Base-by-base conservation (phyloP, 2,113 vertebrate genomes). In the Drymodes brunneopygia region DNA sequence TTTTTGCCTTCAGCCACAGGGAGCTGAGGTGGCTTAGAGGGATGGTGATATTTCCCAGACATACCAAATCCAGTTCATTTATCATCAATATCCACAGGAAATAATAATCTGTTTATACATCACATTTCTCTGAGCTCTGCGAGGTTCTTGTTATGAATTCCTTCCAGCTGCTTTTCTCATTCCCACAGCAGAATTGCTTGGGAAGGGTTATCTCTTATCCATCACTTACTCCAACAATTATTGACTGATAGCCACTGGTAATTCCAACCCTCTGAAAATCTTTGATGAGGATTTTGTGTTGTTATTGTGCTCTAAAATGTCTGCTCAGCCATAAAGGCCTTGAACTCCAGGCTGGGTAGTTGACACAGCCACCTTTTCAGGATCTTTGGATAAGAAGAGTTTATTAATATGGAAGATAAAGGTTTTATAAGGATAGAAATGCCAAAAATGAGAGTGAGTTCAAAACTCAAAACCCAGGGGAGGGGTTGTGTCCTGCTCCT, bases 141-240 rank as follows among this genome's bases (percentile, higher is more conserved):
- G 3, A 97, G 93, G 64, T 54, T 87, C 90, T 96, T 81, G 92
- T 88, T 92, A 88, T 90, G 88, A 92, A 96, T 97, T 94, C 95
- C 67, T 97, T 97, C 96, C 96, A 96, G 94, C 95, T 96, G 94
- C 89, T 97, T 96, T 97, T 93, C 88, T 89, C 84, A 92, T 94
- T 88, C 90, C 91, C 86, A 27, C 29, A 50, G 73, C 77, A 95
- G 86, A 97, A 95, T 92, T 85, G 42, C 86, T 44, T 81, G 83
- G 94, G 95, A 96, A 92, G 94, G 87, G 86, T 95, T 97, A 81
- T 85, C 3, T 15, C 79, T 95, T 51, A 51, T 71, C 91, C 88
- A 94, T 75, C 94, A 84, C 71, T 88, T 80, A 42, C 77, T 86
- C 51, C 75, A 92, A 88, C 88, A 94, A 94, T 95, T 97, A 94